phyloP scores from a whole-genome alignment of 2,113 vertebrate genomes.

The Ceratotherium simum region DNA sequence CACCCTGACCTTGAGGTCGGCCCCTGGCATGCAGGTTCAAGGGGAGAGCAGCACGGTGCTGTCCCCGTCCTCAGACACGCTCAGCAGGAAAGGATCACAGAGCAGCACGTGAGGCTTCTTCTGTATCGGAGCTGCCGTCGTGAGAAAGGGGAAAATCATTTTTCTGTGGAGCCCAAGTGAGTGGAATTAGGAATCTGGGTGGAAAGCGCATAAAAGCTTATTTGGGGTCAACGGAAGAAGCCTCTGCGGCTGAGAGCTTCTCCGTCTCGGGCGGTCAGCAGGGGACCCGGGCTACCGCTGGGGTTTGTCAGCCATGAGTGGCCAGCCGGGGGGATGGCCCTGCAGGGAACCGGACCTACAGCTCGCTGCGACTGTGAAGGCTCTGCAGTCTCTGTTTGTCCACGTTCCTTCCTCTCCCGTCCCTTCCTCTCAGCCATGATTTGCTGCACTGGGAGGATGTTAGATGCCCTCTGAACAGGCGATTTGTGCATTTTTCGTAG shows the following conservation, averaged over 20 bases:
- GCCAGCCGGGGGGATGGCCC: accelerated
- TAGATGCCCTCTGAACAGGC: background rate
- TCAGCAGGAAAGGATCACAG: accelerated
- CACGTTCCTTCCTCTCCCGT: background rate
- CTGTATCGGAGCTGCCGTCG: accelerated
- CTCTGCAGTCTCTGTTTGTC: accelerated
- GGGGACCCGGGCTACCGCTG: background rate
- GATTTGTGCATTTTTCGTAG: accelerated
- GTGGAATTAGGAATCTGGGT: background rate
- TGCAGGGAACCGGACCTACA: accelerated
- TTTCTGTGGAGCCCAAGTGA: background rate
- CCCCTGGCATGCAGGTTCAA: background rate
- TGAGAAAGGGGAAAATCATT: accelerated
- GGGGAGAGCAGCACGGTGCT: accelerated
- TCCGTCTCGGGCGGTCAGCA: accelerated
- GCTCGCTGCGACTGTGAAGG: accelerated
- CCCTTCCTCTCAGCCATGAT: background rate
- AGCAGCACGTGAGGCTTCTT: accelerated
- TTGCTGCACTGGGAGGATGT: accelerated
- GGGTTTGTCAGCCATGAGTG: accelerated
- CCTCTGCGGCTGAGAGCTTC: accelerated
- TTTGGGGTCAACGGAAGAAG: accelerated
- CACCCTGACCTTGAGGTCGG: background rate
- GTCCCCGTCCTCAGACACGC: background rate
- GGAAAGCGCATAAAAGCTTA: accelerated